Conservation (phyloP, 2,888 invertebrate genomes). For the Drosophila formosana region DNA sequence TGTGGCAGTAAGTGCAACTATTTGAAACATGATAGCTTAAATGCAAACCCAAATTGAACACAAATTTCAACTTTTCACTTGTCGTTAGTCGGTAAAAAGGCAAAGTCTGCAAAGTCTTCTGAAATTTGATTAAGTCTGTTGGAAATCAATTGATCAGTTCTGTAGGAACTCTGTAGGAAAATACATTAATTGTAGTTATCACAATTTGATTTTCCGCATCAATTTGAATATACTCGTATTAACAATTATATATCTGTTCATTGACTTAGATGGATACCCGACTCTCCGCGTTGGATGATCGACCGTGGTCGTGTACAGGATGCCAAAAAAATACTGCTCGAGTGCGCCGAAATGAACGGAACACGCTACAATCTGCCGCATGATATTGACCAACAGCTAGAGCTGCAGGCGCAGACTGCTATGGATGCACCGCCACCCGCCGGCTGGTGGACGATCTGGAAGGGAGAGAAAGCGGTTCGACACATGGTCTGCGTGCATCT, state of each 20-base stretch:
- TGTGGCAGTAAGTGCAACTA: slow-evolving; percentile 83
- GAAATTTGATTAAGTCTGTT: too few species aligned
- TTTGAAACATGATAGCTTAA: too few species aligned
- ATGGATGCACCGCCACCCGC: slow-evolving; percentile 84
- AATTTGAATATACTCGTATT: too few species aligned
- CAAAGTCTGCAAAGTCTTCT: too few species aligned
- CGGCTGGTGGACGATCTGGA: slow-evolving; percentile 85
- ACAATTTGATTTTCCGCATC: too few species aligned
- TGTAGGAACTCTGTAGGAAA: too few species aligned
- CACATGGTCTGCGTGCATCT: slow-evolving; percentile 84
- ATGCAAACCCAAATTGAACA: too few species aligned
- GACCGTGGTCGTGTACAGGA: slow-evolving; percentile 84
- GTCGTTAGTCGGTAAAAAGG: too few species aligned
- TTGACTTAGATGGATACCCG: slow-evolving; percentile 84
- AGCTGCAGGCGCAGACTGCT: slow-evolving; percentile 84
- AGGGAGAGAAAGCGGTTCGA: slow-evolving; percentile 82
- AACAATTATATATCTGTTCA: background rate
- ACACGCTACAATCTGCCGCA: slow-evolving; percentile 83
- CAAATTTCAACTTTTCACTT: too few species aligned
- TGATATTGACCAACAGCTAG: slow-evolving; percentile 84
- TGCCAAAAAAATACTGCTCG: slow-evolving; percentile 84
- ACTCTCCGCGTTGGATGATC: slow-evolving; percentile 86
- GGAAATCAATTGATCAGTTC: too few species aligned
- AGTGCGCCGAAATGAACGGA: slow-evolving; percentile 84
- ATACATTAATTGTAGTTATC: too few species aligned